Percentiles rank a stretch among this genome's conserved stretches.
phyloP scores from a whole-genome alignment of 2,888 invertebrate species.

The Yponomeuta plumbellus region DNA sequence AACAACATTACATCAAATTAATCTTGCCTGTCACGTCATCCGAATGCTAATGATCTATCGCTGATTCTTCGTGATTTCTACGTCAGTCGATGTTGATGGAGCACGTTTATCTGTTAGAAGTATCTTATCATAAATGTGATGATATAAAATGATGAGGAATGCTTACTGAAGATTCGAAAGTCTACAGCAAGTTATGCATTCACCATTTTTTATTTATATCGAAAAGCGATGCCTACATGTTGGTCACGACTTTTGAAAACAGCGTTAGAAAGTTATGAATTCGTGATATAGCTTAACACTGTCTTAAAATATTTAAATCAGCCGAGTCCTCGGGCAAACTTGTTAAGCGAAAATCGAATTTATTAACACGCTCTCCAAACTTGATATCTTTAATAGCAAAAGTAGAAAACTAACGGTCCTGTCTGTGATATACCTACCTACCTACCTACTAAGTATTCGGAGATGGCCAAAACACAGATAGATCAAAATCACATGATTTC shows the following conservation, averaged over 20 bases:
- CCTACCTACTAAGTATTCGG: too few species aligned
- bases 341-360: slow-evolving; percentile 2
- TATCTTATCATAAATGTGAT: background rate
- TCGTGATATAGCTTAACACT: slow-evolving; percentile 31
- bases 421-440: background rate
- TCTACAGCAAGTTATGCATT: slow-evolving; percentile 6
- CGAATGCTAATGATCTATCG: background rate
- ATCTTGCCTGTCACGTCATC: background rate
- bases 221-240: slow-evolving; percentile 23
- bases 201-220: slow-evolving; percentile 8
- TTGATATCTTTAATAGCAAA: background rate
- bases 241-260: slow-evolving; percentile 35
- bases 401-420: background rate
- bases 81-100: background rate
- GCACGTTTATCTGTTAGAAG: background rate
- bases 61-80: background rate
- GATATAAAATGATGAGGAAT: background rate
- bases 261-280: slow-evolving; percentile 48
- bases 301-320: slow-evolving; percentile 39
- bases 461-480: background rate
- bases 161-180: slow-evolving; percentile 12
- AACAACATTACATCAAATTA: background rate
- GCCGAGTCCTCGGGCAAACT: slow-evolving; percentile 29
- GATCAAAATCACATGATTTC: background rate
- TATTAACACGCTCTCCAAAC: background rate